Evolutionary conservation across 2,113 vertebrate genomes (phyloP), one percentile per base, ranked within the genome.

Genomic region (Tiliqua scincoides): DNA sequence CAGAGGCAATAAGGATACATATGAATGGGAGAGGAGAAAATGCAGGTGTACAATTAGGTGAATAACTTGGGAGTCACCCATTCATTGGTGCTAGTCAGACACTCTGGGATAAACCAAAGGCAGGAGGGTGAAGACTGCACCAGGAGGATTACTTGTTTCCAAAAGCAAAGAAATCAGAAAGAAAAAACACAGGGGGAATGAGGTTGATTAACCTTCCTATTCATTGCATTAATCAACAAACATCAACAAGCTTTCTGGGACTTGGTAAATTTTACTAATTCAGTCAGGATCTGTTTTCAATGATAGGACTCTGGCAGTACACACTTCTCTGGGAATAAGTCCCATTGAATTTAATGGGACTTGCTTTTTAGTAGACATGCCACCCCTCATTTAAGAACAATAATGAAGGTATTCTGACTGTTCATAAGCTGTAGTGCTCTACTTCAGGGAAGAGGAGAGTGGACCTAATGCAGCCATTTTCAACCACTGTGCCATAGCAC

Each of bases 1-100:
- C 1, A 8, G 10, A 3, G 15, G 1, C 2, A 77, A 71, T 0
- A 0, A 3, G 11, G 71, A 12, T 83, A 15, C 6, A 57, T n/a
- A 18, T 6, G 5, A 23, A 65, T 40, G 23, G 30, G 14, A 65
- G 61, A 30, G 12, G 1, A 57, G 48, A 4, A 76, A 65, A 17
- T 23, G 52, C 9, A 59, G 9, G 75, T 43, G 37, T 2, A 35
- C 59, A 79, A 3, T 43, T 65, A 65, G 35, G 23, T 43, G 23
- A 43, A 62, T 43, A 65, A 79, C 35, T 25, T 37, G 20, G 59
- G 23, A 79, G 25, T 9, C 15, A 25, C 40, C 21, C 21, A 79
- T 63, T 61, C 62, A 62, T 62, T 17, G 7, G 25, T 37, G 35
- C 3, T 63, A 43, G 63, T 40, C 59, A 79, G n/a, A 62, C 23